A percentile compares a stretch with the other conserved stretches of the same genome.
These are phyloP conservation scores for Lepidostoma basale DNA, from an alignment of 1,140 invertebrate species.

Conservation along the genomic window DNA sequence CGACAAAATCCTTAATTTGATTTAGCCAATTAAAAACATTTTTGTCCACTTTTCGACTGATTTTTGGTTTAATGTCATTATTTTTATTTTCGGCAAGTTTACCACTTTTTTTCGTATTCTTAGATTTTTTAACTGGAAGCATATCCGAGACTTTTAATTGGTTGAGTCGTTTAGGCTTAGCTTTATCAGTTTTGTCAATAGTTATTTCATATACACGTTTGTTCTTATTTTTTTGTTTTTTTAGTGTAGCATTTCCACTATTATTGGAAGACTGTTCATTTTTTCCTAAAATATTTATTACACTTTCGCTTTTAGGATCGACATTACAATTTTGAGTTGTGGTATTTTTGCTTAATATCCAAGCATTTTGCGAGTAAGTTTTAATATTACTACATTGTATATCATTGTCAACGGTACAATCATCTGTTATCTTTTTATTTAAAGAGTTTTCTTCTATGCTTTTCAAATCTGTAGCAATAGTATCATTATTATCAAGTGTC, in stretches of 20 bases:
- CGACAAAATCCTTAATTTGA: background rate
- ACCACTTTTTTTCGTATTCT: background rate
- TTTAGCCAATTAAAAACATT: background rate
- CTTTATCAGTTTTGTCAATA: conserved; percentile 8
- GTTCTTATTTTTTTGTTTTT: background rate
- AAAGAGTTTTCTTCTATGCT: too few relatives aligned
- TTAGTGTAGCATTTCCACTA: background rate
- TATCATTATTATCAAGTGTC: too few relatives aligned
- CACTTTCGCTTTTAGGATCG: background rate
- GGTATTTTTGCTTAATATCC: background rate
- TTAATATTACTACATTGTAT: background rate
- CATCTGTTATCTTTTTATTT: background rate
- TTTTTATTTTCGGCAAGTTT: background rate
- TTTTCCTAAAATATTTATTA: background rate
- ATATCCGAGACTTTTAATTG: conserved; percentile 16
- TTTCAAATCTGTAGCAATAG: too few relatives aligned
- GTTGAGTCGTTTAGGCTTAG: background rate
- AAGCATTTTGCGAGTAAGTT: background rate
- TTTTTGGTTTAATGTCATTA: background rate
- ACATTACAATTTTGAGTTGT: background rate
- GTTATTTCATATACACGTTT: background rate
- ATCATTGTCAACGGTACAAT: background rate
- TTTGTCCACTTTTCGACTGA: background rate
- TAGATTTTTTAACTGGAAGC: conserved; percentile 9
- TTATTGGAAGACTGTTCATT: background rate